phyloP scores from a whole-genome alignment of 2,797 vertebrate genomes.

The Hoplostethus mediterraneus region DNA sequence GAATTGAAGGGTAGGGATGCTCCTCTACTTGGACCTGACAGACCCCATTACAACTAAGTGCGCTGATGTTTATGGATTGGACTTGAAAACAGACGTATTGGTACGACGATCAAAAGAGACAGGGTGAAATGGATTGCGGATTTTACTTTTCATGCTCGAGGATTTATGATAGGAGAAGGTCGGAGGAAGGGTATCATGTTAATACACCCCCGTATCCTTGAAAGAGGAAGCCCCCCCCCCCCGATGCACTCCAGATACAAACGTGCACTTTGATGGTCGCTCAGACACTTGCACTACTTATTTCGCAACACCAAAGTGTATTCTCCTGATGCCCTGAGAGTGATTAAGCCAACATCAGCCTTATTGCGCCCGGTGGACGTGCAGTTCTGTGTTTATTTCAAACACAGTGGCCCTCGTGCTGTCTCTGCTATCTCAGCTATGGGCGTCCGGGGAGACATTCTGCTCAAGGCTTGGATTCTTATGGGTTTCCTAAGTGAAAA shows the following conservation, averaged over 20 bases:
- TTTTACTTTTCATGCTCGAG: slow-evolving; percentile 15
- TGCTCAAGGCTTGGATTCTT: slow-evolving; percentile 74
- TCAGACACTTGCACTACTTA: slow-evolving; percentile 21
- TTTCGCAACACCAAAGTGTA: slow-evolving; percentile 41
- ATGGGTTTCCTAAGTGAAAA: slow-evolving; percentile 82
- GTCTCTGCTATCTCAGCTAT: slow-evolving; percentile 76
- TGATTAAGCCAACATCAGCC: slow-evolving; percentile 51
- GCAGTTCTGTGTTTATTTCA: slow-evolving; percentile 70
- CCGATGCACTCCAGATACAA: slow-evolving; percentile 1
- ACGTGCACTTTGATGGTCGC: slow-evolving; percentile 25
- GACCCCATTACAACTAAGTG: slow-evolving; percentile 55
- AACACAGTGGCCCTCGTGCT: slow-evolving; percentile 61
- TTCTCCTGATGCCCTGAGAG: slow-evolving; percentile 45
- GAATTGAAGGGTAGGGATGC: slow-evolving; percentile 46
- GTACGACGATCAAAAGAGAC: slow-evolving; percentile 44
- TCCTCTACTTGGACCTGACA: slow-evolving; percentile 59
- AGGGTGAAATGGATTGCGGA: slow-evolving; percentile 11
- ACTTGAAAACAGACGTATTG: slow-evolving; percentile 48
- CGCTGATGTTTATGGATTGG: slow-evolving; percentile 55
- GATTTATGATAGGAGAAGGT: slow-evolving; percentile 35
- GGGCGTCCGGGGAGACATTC: slow-evolving; percentile 77
- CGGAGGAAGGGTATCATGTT: slow-evolving; percentile 32
- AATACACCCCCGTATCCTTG: slow-evolving; percentile 59
- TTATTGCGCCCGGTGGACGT: slow-evolving; percentile 65
- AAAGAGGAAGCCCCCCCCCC: slow-evolving; percentile 6